A percentile compares a stretch with the other conserved stretches of the same genome.
These are phyloP conservation scores for Hydrochoerus hydrochaeris DNA, from an alignment of 2,113 vertebrate species.

Conservation along the genomic window DNA sequence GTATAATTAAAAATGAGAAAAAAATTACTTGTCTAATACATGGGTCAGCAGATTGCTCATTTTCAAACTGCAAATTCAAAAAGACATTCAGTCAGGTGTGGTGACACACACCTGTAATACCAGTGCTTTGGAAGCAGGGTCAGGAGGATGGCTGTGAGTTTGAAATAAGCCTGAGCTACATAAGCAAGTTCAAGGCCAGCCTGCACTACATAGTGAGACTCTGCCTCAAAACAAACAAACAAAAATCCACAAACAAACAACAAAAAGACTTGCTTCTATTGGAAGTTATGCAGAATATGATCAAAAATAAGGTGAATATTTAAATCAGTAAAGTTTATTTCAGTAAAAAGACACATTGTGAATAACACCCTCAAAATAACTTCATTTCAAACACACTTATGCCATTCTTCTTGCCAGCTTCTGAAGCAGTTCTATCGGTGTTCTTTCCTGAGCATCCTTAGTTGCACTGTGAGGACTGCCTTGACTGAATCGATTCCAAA, in stretches of 20 bases:
- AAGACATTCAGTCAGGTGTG: neutral
- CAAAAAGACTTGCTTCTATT: neutral
- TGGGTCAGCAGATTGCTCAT: neutral
- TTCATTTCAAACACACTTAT: neutral
- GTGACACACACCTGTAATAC: neutral
- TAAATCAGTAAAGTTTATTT: neutral
- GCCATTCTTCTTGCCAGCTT: neutral
- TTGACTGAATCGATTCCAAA: neutral
- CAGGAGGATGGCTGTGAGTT: neutral
- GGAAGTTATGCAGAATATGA: neutral
- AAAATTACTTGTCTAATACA: neutral
- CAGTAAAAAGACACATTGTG: neutral
- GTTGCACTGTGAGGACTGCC: neutral
- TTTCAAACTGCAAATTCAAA: conserved; percentile 43
- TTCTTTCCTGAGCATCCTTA: neutral
- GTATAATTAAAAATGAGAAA: neutral
- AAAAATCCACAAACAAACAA: neutral
- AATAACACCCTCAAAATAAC: neutral
- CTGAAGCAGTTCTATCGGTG: neutral
- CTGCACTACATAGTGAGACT: neutral
- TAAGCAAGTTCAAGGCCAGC: neutral
- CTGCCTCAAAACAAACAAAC: neutral
- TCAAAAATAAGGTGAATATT: neutral
- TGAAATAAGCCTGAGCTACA: neutral
- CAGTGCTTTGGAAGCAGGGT: neutral